Evolutionary conservation across 2,113 vertebrate genomes (phyloP).

Genomic region (Guaruba guarouba): DNA sequence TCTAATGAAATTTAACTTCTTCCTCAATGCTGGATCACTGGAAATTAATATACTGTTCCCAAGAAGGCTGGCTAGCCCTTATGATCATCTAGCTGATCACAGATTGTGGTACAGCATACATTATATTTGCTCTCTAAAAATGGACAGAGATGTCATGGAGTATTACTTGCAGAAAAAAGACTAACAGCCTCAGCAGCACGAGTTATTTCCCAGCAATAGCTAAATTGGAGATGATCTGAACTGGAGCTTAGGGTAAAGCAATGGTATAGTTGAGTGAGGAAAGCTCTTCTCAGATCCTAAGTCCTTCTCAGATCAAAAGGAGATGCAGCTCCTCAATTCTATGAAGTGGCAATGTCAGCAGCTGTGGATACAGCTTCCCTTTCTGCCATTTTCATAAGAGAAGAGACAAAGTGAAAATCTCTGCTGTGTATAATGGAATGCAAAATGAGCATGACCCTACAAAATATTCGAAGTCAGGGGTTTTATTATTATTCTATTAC

Average conservation of each 20-base stretch:
- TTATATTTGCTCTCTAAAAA: background rate
- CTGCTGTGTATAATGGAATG: background rate
- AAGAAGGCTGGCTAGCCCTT: background rate
- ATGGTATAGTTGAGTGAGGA: background rate
- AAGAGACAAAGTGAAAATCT: background rate
- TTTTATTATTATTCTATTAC: background rate
- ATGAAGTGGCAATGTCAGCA: background rate
- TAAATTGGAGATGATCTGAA: background rate
- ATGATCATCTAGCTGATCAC: background rate
- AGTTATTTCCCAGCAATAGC: background rate
- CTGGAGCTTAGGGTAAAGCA: background rate
- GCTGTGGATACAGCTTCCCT: background rate
- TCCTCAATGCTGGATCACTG: background rate
- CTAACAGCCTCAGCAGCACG: background rate
- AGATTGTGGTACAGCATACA: background rate
- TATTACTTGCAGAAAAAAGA: background rate
- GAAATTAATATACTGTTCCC: background rate
- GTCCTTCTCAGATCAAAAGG: background rate
- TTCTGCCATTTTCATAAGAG: background rate
- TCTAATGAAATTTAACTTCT: constrained; percentile 11
- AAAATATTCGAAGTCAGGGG: background rate
- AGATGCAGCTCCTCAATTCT: background rate
- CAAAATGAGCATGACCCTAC: background rate
- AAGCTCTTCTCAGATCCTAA: background rate
- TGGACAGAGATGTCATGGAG: background rate